Evolutionary conservation across 2,113 vertebrate species (phyloP), one percentile per base, ranked within the genome.

Genomic region (Saguinus imperator): DNA sequence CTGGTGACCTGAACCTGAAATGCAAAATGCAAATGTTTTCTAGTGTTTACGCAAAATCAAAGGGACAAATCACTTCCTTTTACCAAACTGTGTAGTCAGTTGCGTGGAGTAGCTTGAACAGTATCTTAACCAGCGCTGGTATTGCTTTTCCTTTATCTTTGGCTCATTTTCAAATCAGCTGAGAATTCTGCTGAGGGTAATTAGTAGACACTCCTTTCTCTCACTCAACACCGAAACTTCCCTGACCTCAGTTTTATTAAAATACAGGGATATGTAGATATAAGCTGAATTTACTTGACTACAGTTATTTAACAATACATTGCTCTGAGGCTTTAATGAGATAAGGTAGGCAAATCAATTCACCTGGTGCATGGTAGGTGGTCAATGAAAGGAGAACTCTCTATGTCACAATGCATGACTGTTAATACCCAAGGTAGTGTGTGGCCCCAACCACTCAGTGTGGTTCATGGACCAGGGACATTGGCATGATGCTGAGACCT

Each of bases 301-400:
- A 37, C 9, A 40, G 17, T 58, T 20, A 37, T 37, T 40, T 14
- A 9, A 29, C 4, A 58, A 40, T 4, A 10, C 14, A 23, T 35
- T 12, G 11, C 48, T 81, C 20, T 11, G 61, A 81, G 50, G 27
- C 12, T 43, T 17, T 55, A 7, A 12, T 1, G 77, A 81, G 45
- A 55, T 1, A 70, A 35, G 25, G 12, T 20, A 0, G 8, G 29
- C 48, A 8, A 10, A 2, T 2, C 17, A 29, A 6, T 25, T 25
- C 43, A 79, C 29, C 27, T n/a, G 64, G 48, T 8, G 50, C 50
- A 8, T 11, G 8, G 58, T 25, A 35, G 61, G 27, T 12, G 5
- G 43, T 70, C 64, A 1, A 6, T 5, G 14, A 45, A 45, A 82
- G 64, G 88, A 72, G 8, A 79, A 25, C 37, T n/a, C 45, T 55